Evolutionary conservation across 2,888 invertebrate species (phyloP).

Genomic region (Spodoptera littoralis): DNA sequence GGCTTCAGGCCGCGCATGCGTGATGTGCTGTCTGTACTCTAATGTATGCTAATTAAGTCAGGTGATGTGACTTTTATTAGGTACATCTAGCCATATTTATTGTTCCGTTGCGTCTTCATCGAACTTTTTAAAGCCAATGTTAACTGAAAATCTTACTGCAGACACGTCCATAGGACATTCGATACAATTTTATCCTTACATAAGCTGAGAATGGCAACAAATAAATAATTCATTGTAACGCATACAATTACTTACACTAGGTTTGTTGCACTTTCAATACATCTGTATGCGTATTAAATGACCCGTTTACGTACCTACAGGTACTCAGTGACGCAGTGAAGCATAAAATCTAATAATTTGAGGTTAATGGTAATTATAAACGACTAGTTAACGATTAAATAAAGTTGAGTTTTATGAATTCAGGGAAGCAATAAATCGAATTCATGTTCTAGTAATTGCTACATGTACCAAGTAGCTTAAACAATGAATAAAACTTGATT

Average conservation of each 20-base stretch:
- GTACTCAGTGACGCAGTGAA: background rate
- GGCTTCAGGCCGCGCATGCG: constrained; percentile 63
- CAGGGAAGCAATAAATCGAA: no score
- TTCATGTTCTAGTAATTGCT: no score
- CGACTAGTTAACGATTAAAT: no score
- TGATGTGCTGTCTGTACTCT: constrained; percentile 65
- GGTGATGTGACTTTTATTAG: constrained; percentile 41
- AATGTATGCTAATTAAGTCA: constrained; percentile 59
- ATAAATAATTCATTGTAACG: constrained; percentile 47
- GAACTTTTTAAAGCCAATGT: constrained; percentile 15
- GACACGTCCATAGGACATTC: background rate
- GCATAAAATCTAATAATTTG: constrained; percentile 24
- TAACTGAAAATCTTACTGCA: background rate
- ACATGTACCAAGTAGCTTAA: no score
- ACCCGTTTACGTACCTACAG: constrained; percentile 15
- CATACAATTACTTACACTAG: constrained; percentile 43
- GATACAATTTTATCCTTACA: constrained; percentile 17
- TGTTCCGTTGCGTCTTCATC: constrained; percentile 14
- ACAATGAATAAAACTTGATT: no score
- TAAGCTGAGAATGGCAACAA: constrained; percentile 18
- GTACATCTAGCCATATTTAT: constrained; percentile 24
- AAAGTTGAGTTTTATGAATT: no score
- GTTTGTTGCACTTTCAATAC: constrained; percentile 49
- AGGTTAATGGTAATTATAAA: background rate
- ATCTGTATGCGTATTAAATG: constrained; percentile 36